Base-by-base conservation (phyloP, 2,797 vertebrate species). In the Acridotheres tristis region DNA sequence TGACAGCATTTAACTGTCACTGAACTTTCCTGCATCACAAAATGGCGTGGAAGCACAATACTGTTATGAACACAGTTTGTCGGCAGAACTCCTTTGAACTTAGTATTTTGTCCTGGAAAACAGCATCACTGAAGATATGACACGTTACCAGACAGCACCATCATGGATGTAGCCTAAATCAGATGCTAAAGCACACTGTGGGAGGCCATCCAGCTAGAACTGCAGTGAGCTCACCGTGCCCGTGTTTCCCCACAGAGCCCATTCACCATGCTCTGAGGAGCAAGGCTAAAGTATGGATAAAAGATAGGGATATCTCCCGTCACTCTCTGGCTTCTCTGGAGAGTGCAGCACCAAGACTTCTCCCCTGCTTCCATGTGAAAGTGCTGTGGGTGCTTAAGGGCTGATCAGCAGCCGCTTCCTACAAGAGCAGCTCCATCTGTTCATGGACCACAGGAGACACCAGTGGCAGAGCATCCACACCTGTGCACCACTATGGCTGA, bases 351-450 rank as follows among this genome's bases (percentile, higher is more conserved):
- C 48, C 11, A 30, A 42, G 25, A 16, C 17, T 63, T 59, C 29
- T 47, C 18, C 27, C 16, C 10, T 47, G 32, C 16, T 65, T 57
- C 50, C 14, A 3, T 3, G 36, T 15, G 48, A 54, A 59, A 65
- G 30, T 23, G 16, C 16, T 9, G 4, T 10, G 38, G 16, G 27
- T 42, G 38, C 29, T 26, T n/a, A 38, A 53, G 34, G 19, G 45
- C 16, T 79, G 32, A 45, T 7, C 0, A 5, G 36, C 10, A 27
- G 21, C 0, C 0, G 17, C 0, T 2, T 21, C 23, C 55, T 12
- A 0, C 25, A 43, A 29, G 26, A 13, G 16, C 8, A 7, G 30
- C 47, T 58, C 54, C 48, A 51, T 9, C 34, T 25, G 48, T 12
- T 29, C 0, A 0, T 23, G 82, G 27, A 61, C 6, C 7, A 6